Evolutionary conservation across 37 sponge, comb jelly and placozoan genomes (phyloP).

Genomic region (Petrosia ficiformis): DNA sequence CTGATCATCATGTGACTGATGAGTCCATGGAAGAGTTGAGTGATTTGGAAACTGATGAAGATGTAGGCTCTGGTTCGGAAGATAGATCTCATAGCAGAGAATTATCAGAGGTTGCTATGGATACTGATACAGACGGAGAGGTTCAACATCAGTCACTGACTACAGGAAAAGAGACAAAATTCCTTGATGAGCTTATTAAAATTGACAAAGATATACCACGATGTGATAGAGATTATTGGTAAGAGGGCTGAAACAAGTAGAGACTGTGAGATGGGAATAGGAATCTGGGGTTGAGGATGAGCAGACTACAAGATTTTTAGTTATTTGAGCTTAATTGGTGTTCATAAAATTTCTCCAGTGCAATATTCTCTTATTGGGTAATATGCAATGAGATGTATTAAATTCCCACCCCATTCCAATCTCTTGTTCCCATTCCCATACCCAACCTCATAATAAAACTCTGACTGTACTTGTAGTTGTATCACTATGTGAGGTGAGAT

Average conservation of each 20-base stretch:
- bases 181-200: constrained; percentile 51
- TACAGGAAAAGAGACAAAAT: constrained; percentile 9
- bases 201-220: constrained; percentile 95
- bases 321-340: too few species aligned
- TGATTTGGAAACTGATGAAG: not conserved
- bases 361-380: too few species aligned
- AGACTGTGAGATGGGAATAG: not conserved
- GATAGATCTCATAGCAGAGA: not conserved
- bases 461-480: too few species aligned
- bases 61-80: not conserved
- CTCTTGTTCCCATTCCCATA: too few species aligned
- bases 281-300: not conserved
- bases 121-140: not conserved
- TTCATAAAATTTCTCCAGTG: too few species aligned
- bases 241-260: not conserved
- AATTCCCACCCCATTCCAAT: too few species aligned
- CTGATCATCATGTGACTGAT: not conserved
- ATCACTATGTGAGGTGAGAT: too few species aligned
- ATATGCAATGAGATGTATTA: too few species aligned
- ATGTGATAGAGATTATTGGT: constrained; percentile 92
- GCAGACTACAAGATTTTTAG: not conserved
- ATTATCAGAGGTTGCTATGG: not conserved
- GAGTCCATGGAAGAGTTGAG: not conserved
- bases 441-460: too few species aligned
- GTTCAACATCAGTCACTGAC: not conserved